phyloP scores from a whole-genome alignment of 1,140 invertebrate species.

The Steinernema feltiae region DNA sequence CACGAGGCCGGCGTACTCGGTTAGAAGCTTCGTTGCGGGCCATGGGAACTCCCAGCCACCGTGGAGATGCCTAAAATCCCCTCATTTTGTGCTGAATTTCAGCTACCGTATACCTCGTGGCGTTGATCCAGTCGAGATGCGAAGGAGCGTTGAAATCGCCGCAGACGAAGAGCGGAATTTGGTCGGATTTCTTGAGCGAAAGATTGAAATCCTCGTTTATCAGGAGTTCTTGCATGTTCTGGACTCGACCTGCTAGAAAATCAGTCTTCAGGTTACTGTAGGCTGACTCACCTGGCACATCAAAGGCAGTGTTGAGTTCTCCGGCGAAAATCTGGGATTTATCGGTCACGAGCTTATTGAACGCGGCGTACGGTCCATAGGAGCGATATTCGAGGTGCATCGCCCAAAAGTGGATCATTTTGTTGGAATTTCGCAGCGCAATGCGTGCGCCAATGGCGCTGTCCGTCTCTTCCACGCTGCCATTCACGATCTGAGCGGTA shows the following conservation, averaged over 20 bases:
- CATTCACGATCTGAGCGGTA: conserved; percentile 21
- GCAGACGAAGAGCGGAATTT: conserved; percentile 42
- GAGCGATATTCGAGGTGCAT: conserved; percentile 36
- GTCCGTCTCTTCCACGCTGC: not conserved
- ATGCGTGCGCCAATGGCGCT: conserved; percentile 14
- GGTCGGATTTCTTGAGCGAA: conserved; percentile 19
- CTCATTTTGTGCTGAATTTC: not conserved
- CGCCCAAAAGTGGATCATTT: conserved; percentile 33
- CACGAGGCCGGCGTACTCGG: conserved; percentile 20
- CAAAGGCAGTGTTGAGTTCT: conserved; percentile 21
- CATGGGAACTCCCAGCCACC: conserved; percentile 35
- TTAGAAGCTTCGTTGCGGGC: conserved; percentile 36
- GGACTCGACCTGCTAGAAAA: conserved; percentile 20
- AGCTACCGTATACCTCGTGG: conserved; percentile 33
- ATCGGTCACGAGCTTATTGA: conserved; percentile 42
- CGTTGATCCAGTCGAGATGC: conserved; percentile 50
- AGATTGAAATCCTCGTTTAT: conserved; percentile 29
- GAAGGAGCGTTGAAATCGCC: conserved; percentile 55
- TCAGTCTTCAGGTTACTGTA: not conserved
- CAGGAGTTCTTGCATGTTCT: conserved; percentile 26
- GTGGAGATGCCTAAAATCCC: conserved; percentile 31
- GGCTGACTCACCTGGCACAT: conserved; percentile 6
- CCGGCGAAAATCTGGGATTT: conserved; percentile 33
- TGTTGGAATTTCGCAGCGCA: not conserved
- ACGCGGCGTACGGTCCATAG: conserved; percentile 42